Evolutionary conservation across 2,888 invertebrate species (phyloP).

Genomic region (Oligia latruncula): DNA sequence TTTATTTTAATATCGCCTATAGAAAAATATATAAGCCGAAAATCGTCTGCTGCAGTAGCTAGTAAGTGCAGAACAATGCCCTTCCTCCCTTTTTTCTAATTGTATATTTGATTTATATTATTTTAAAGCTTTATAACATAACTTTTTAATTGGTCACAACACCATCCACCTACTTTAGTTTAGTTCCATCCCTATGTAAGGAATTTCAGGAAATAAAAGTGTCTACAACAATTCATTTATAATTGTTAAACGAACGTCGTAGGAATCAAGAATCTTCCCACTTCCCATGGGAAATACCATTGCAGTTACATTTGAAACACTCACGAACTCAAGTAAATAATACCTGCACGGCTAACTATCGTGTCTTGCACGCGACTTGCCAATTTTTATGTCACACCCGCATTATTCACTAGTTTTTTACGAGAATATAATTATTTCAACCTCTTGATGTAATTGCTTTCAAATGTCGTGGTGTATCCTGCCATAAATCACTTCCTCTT

Average conservation of each 20-base stretch:
- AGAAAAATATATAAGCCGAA: no score
- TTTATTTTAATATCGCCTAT: no score
- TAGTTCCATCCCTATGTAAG: neutral
- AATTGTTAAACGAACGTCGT: conserved; percentile 24
- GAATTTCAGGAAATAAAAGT: neutral
- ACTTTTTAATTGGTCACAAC: no score
- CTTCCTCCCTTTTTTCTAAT: neutral
- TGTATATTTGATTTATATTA: no score
- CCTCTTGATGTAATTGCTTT: conserved; percentile 6
- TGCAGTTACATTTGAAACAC: conserved; percentile 34
- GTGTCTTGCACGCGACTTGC: conserved; percentile 34
- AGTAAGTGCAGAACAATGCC: neutral
- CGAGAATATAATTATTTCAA: conserved; percentile 15
- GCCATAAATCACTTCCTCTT: neutral
- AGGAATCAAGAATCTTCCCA: conserved; percentile 37
- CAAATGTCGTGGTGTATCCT: conserved; percentile 1
- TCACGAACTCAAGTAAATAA: conserved; percentile 51
- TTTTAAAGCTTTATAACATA: neutral
- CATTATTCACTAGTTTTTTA: conserved; percentile 15
- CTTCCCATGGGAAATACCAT: conserved; percentile 54
- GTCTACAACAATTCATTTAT: neutral
- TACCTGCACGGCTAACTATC: conserved; percentile 19
- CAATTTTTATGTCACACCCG: conserved; percentile 44
- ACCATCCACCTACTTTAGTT: no score
- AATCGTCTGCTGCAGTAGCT: neutral